A percentile compares a stretch with the other conserved stretches of the same genome.
These are phyloP conservation scores for Tethya wilhelma DNA, from an alignment of 37 sponge, comb jelly and placozoan species.

Conservation along the genomic window DNA sequence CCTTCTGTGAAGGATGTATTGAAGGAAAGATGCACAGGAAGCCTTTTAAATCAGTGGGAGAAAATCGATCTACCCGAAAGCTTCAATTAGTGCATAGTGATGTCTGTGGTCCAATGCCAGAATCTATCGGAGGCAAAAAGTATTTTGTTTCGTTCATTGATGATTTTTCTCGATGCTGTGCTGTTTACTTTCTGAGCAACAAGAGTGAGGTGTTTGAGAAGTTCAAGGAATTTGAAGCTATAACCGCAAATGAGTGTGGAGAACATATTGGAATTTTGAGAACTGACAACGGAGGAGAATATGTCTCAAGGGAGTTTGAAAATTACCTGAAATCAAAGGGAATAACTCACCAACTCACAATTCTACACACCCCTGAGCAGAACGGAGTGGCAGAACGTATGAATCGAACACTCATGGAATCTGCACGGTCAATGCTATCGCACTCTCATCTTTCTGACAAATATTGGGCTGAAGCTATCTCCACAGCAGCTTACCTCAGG, in stretches of 20 bases:
- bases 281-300: constrained; percentile 65
- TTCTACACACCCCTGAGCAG: constrained; percentile 63
- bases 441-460: constrained; percentile 34
- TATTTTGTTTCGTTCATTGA: constrained; percentile 75
- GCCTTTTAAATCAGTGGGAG: constrained; percentile 52
- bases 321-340: constrained; percentile 48
- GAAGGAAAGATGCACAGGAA: constrained; percentile 53
- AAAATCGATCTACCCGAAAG: constrained; percentile 40
- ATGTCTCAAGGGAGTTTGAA: constrained; percentile 50
- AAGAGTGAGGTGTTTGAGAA: constrained; percentile 62
- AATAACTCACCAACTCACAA: constrained; percentile 53
- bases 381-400: constrained; percentile 70
- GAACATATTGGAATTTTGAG: constrained; percentile 28
- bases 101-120: constrained; percentile 64
- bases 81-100: constrained; percentile 64
- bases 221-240: constrained; percentile 72
- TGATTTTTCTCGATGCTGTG: constrained; percentile 64
- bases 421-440: constrained; percentile 49
- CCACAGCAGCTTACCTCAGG: constrained; percentile 46
- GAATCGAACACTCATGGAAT: constrained; percentile 48
- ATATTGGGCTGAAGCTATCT: constrained; percentile 65
- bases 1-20: constrained; percentile 69
- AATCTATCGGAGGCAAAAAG: constrained; percentile 54
- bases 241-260: constrained; percentile 35
- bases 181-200: constrained; percentile 48